Evolutionary conservation across 2,113 vertebrate genomes (phyloP), one percentile per base, ranked within the genome.

Genomic region (Perccottus glenii): DNA sequence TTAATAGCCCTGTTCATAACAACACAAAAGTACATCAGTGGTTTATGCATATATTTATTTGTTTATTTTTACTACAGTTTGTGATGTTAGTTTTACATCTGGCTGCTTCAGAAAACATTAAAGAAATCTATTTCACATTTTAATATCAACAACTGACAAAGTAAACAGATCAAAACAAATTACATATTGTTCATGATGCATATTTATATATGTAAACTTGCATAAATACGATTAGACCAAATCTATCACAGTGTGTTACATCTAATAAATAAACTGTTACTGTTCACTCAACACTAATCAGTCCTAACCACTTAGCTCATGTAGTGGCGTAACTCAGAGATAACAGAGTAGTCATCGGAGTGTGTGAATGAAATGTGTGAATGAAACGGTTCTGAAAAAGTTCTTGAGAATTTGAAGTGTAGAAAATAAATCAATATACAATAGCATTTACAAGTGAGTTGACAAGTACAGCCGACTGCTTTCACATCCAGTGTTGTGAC

Each of bases 41-140:
- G 38, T 40, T 40, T 1, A 36, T 9, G 6, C 11, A 2, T 14
- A 53, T 9, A 55, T n/a, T 7, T 35, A 55, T 9, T n/a, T n/a
- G 33, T 55, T 32, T 4, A 3, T 9, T 4, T 36, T 3, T 55
- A 9, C 1, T 38, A 33, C 6, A 36, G 33, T 55, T 36, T 38
- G 44, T 46, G 44, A 14, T 36, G 52, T 38, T 4, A 5, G 8
- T 55, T 55, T 15, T 2, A 55, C n/a, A n/a, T 55, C 15, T 1
- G 43, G 47, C 35, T 5, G 66, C 63, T 15, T 67, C 49, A 46
- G 0, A 57, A 5, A 14, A 38, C 5, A 59, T 65, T 47, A 77
- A 63, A 55, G 49, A 33, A 59, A 67, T 69, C 46, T 47, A 36
- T 9, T 12, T 68, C 53, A 71, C 50, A 67, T 49, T 10, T 69